Conservation (phyloP, 2,797 vertebrate genomes). For the Aselliscus stoliczkanus region DNA sequence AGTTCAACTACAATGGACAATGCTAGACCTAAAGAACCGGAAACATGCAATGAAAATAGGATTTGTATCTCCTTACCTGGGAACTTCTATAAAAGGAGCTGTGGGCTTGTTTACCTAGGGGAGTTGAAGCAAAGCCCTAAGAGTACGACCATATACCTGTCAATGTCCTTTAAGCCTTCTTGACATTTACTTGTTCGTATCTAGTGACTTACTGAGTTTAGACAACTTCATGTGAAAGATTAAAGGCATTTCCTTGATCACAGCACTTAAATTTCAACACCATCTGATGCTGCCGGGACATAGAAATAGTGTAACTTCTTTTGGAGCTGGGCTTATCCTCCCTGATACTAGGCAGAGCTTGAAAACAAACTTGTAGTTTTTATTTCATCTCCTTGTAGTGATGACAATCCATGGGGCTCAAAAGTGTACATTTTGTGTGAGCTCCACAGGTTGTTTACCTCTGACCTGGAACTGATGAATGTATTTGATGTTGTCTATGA, state of each 20-base stretch:
- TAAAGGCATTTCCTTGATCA: background rate
- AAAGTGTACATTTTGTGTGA: constrained; percentile 22
- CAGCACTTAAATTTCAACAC: background rate
- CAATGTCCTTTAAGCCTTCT: background rate
- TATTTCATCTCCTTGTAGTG: constrained; percentile 20
- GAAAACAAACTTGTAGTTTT: constrained; percentile 37
- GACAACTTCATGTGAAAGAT: background rate
- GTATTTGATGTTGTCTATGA: background rate
- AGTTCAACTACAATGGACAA: background rate
- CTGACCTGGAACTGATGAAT: background rate
- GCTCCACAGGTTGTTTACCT: background rate
- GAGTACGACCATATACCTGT: background rate
- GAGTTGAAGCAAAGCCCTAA: background rate
- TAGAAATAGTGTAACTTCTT: background rate
- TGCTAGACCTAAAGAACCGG: background rate
- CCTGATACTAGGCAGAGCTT: background rate
- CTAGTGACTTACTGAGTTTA: background rate
- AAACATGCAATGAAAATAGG: background rate
- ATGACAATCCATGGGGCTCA: background rate
- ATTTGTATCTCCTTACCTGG: background rate
- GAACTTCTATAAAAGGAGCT: background rate
- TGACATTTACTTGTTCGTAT: background rate
- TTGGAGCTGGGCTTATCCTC: background rate
- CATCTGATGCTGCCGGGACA: background rate
- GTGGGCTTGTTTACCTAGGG: background rate